These are phyloP conservation scores for Rutilus rutilus DNA, from an alignment of 2,113 vertebrate genomes.

Conservation along the genomic window DNA sequence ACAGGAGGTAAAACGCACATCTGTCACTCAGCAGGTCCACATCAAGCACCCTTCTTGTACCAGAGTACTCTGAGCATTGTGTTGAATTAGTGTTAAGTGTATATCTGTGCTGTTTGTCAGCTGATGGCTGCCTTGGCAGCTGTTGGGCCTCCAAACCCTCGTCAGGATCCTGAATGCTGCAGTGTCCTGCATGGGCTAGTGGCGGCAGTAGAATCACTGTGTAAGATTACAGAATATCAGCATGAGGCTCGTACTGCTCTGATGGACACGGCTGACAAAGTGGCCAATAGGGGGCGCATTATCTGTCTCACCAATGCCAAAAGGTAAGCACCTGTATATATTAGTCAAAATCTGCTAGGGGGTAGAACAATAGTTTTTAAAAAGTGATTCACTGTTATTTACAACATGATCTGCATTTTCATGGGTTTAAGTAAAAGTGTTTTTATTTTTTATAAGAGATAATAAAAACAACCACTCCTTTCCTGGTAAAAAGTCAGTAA, in stretches of 20 bases:
- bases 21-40: background rate
- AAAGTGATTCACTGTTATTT: no score
- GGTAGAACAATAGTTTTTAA: no score
- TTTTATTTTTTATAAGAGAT: no score
- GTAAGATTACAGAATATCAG: slow-evolving; percentile 94
- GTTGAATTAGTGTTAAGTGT: background rate
- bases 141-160: slow-evolving; percentile 93
- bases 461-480: no score
- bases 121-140: slow-evolving; percentile 92
- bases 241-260: slow-evolving; percentile 87
- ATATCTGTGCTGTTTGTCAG: slow-evolving; percentile 65
- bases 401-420: no score
- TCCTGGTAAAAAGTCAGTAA: no score
- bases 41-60: background rate
- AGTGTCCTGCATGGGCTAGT: slow-evolving; percentile 95
- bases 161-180: slow-evolving; percentile 94
- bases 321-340: slow-evolving; percentile 74
- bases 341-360: no score
- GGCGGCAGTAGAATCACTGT: slow-evolving; percentile 91
- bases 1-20: slow-evolving; percentile 83
- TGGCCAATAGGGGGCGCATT: slow-evolving; percentile 92
- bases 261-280: slow-evolving; percentile 93
- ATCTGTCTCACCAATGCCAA: slow-evolving; percentile 97
- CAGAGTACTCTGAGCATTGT: background rate
- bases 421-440: no score